These are phyloP conservation scores for Rugalucina vietnamica DNA, from an alignment of 2,888 invertebrate genomes.

Conservation along the genomic window DNA sequence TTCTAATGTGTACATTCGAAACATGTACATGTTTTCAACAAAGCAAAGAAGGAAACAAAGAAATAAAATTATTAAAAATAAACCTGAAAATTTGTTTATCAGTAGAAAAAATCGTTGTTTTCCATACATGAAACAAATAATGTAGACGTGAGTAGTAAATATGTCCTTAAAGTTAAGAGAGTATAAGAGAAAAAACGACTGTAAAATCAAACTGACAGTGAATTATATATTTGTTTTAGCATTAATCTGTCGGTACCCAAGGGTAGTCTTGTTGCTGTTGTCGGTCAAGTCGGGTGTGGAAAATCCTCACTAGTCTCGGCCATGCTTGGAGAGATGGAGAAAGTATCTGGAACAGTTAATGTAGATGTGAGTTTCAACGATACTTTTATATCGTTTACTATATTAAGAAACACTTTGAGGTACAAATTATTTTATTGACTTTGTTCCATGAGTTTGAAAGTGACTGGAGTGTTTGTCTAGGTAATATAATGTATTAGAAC, in stretches of 20 bases:
- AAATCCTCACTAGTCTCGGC: conserved; percentile 80
- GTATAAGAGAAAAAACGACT: neutral
- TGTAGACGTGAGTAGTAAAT: neutral
- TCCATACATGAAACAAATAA: neutral
- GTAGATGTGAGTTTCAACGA: conserved; percentile 69
- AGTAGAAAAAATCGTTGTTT: too few species aligned
- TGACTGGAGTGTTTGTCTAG: too few species aligned
- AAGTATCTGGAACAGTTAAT: conserved; percentile 71
- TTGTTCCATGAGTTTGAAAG: too few species aligned
- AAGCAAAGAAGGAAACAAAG: too few species aligned
- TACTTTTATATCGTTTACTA: too few species aligned
- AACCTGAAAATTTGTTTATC: too few species aligned
- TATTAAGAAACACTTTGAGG: too few species aligned
- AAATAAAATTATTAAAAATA: too few species aligned
- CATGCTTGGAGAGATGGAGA: conserved; percentile 80
- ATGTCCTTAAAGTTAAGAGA: neutral
- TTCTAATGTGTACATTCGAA: too few species aligned
- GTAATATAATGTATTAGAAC: too few species aligned
- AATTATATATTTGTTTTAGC: conserved; percentile 49
- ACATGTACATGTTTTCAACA: too few species aligned
- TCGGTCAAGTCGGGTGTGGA: conserved; percentile 80
- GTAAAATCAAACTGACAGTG: neutral
- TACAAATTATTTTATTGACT: too few species aligned
- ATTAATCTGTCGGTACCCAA: conserved; percentile 62
- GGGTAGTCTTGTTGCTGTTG: conserved; percentile 77